A percentile compares a stretch with the other conserved stretches of the same genome.
Evolutionary conservation across 1,140 invertebrate species (phyloP).

Genomic region (Euwallacea similis): DNA sequence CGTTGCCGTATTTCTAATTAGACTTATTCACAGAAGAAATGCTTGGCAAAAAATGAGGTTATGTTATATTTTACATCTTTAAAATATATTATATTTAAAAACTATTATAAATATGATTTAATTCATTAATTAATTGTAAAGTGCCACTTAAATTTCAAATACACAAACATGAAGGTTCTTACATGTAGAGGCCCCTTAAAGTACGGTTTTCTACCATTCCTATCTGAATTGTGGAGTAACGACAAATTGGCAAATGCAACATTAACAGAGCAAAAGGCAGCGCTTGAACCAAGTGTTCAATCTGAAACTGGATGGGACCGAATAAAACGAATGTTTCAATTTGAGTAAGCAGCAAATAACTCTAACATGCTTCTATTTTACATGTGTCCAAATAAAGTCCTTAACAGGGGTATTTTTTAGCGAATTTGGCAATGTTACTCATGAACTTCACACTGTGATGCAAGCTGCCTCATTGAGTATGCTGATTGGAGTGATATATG

Average conservation of each 20-base stretch:
- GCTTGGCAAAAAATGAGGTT: background rate
- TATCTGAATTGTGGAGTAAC: background rate
- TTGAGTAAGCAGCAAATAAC: slow-evolving; percentile 47
- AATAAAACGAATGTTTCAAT: slow-evolving; percentile 43
- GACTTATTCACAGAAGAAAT: background rate
- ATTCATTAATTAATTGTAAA: no score
- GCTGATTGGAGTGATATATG: slow-evolving; percentile 63
- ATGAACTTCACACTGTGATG: slow-evolving; percentile 61
- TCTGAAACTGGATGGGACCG: slow-evolving; percentile 45
- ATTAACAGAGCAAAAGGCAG: background rate
- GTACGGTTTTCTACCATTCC: background rate
- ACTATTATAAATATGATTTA: background rate
- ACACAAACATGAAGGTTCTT: background rate
- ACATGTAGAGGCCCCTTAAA: background rate
- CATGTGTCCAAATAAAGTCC: background rate
- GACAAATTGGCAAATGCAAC: background rate
- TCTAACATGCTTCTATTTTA: background rate
- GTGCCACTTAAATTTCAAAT: no score
- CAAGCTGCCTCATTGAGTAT: slow-evolving; percentile 60
- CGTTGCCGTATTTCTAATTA: background rate
- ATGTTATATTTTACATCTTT: background rate
- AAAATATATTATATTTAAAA: background rate
- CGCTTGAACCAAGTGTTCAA: background rate
- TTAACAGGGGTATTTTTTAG: slow-evolving; percentile 53
- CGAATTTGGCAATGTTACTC: slow-evolving; percentile 61